Base-by-base conservation (phyloP, 2,888 invertebrate genomes). In the Calameuta pallipes region DNA sequence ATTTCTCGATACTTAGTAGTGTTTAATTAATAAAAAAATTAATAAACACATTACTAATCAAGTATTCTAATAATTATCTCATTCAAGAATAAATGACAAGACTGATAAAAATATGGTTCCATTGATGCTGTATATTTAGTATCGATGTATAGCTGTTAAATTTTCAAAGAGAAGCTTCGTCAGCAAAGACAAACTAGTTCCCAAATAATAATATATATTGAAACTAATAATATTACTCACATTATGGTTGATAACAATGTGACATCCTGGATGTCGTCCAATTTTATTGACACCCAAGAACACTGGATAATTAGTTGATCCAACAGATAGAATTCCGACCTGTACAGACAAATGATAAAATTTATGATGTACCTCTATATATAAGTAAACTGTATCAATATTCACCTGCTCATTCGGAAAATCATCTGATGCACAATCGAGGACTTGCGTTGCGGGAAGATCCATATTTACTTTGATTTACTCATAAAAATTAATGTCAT, bases 201-300 rank as follows among this genome's bases (percentile, higher is more conserved):
- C 23, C 56, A 56, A 56, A 56, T 15, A 41, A 41, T 41, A 41
- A 41, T 56, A 23, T 56, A 56, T 56, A 56, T 56, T 23, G 23
- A 56, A 41, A 41, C 12, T 37, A 37, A 33, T 12, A 70, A 15
- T 11, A 69, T 36, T 41, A 83, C 85, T 85, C 76, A 87, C 87
- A 23, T 69, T 71, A 79, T 87, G 79, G 1, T 77, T 30, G 6
- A 87, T 12, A 34, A 79, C 1, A 4, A 87, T 79, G 11, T 79
- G 12, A 70, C 83, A 85, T 9, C 69, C 11, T 1, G 82, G 79
- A 12, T 82, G 78, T 71, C 87, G 83, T 15, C 87, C 87, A 70
- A 87, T 82, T 68, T 80, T 83, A 36, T 79, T 87, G 33, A 84
- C 79, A 30, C 87, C 87, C n/a, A 74, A 56, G 0, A 80, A 76